These are phyloP conservation scores for Sparidentex hasta DNA, from an alignment of 2,797 vertebrate species.

Conservation along the genomic window DNA sequence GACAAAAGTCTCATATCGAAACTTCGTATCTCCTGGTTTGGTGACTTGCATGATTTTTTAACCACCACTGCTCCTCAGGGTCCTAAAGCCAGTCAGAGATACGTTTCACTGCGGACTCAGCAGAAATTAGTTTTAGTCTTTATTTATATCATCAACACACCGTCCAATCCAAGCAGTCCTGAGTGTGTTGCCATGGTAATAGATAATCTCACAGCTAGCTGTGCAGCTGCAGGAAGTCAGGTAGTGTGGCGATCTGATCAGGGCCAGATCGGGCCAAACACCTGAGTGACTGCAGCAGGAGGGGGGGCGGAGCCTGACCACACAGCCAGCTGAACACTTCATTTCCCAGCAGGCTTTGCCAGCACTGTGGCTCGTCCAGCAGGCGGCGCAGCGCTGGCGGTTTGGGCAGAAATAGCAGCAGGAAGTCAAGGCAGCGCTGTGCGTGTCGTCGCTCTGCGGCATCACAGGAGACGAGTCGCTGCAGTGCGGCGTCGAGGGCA, in stretches of 20 bases:
- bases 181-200: slow-evolving; percentile 27
- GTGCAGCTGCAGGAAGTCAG: slow-evolving; percentile 89
- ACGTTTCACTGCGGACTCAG: neutral
- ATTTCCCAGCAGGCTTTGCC: slow-evolving; percentile 89
- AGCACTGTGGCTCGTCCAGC: slow-evolving; percentile 82
- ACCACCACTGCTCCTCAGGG: neutral
- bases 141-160: slow-evolving; percentile 42
- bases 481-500: slow-evolving; percentile 88
- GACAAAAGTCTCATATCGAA: neutral
- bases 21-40: neutral
- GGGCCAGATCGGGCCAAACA: slow-evolving; percentile 88
- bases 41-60: neutral
- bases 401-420: slow-evolving; percentile 90
- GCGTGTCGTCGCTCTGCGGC: neutral
- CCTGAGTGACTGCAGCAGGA: slow-evolving; percentile 91
- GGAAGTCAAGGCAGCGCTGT: slow-evolving; percentile 87
- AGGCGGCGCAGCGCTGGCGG: slow-evolving; percentile 76
- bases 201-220: slow-evolving; percentile 44
- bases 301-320: slow-evolving; percentile 87
- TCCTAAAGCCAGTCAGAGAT: neutral
- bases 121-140: slow-evolving; percentile 8
- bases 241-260: slow-evolving; percentile 87
- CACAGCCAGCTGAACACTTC: slow-evolving; percentile 89
- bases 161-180: slow-evolving; percentile 25
- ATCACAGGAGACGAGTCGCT: slow-evolving; percentile 69